Percentiles rank a stretch among this genome's conserved stretches.
phyloP scores from a whole-genome alignment of 2,113 vertebrate genomes.

The cattle (Bos taurus) region DNA sequence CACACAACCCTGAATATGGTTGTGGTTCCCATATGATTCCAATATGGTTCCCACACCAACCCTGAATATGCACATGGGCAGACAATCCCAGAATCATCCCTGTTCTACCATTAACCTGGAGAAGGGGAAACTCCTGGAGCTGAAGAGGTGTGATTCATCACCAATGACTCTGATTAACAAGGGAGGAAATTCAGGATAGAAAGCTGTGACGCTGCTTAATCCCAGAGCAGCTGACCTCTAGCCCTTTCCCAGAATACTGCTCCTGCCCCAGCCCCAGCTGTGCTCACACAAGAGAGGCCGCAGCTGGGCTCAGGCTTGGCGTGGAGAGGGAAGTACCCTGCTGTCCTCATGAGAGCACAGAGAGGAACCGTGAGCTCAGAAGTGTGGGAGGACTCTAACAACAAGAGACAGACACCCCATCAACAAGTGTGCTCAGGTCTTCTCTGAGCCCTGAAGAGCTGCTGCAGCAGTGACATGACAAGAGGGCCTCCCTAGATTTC shows the following conservation, averaged over 20 bases:
- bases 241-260: background rate
- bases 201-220: background rate
- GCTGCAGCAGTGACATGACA: background rate
- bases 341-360: background rate
- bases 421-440: background rate
- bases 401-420: background rate
- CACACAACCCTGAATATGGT: background rate
- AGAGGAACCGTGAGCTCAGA: background rate
- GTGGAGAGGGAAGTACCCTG: accelerated
- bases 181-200: background rate
- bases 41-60: background rate
- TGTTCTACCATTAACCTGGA: background rate
- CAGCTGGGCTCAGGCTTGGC: too few species aligned
- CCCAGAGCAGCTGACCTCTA: background rate
- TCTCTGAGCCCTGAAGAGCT: background rate
- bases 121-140: background rate
- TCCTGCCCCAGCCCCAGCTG: background rate
- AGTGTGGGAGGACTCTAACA: background rate
- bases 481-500: background rate
- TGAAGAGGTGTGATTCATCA: background rate
- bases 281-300: background rate
- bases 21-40: background rate
- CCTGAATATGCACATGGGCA: accelerated
- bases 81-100: background rate
- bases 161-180: background rate